Conservation (phyloP, 2,797 vertebrate species). For the Myotis pilosus region DNA sequence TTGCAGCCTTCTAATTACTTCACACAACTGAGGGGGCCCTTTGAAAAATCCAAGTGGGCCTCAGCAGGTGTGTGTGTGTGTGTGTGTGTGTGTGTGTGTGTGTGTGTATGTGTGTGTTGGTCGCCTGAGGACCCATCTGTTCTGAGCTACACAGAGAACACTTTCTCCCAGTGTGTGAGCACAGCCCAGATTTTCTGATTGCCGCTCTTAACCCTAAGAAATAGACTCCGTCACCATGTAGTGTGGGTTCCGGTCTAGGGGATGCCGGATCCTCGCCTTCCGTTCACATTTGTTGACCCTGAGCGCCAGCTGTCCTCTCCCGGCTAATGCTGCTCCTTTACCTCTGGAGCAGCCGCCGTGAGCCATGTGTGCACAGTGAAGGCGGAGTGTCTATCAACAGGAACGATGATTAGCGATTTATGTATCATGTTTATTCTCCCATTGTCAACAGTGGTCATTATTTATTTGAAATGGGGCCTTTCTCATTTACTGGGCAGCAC, state of each 20-base stretch:
- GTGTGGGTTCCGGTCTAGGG: not conserved
- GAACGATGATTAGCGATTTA: not conserved
- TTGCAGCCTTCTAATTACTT: not conserved
- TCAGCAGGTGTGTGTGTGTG: not conserved
- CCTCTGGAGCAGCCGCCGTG: not conserved
- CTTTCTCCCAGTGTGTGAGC: not conserved
- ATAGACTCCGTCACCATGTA: not conserved
- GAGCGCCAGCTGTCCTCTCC: not conserved
- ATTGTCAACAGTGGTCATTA: conserved; percentile 61
- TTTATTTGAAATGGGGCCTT: conserved; percentile 50
- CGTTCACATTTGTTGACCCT: not conserved
- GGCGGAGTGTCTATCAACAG: not conserved
- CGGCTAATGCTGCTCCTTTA: not conserved
- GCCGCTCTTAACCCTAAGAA: not conserved
- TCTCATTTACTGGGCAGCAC: conserved; percentile 6
- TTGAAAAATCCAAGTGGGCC: not conserved
- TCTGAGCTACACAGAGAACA: not conserved
- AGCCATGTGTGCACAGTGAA: conserved; percentile 28
- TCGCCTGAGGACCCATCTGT: not conserved
- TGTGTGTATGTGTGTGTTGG: not conserved
- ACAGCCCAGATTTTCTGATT: not conserved
- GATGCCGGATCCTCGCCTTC: not conserved
- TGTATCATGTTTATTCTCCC: conserved; percentile 52
- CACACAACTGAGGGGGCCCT: not conserved
- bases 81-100: not conserved